Percentiles rank a stretch among this genome's conserved stretches.
phyloP scores from a whole-genome alignment of 2,797 vertebrate genomes.

The Argya squamiceps region DNA sequence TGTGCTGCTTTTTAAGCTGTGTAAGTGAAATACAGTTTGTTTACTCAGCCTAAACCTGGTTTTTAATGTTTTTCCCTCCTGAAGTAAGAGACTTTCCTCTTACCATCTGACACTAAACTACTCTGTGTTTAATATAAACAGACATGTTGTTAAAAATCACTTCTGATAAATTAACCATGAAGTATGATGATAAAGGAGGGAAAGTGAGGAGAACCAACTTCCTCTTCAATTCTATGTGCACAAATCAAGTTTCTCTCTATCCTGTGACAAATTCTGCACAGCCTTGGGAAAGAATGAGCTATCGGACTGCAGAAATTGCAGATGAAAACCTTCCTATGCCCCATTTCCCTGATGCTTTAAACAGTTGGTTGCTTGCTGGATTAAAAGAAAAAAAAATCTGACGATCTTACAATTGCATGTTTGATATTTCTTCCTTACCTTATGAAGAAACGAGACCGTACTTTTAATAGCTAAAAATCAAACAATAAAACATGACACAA shows the following conservation, averaged over 20 bases:
- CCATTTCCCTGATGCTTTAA: background rate
- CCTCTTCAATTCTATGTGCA: background rate
- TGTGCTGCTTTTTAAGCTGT: background rate
- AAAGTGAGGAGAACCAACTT: background rate
- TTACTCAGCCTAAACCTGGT: background rate
- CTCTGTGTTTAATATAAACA: background rate
- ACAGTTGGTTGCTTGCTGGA: background rate
- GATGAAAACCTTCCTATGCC: background rate
- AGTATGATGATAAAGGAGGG: background rate
- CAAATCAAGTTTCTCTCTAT: background rate
- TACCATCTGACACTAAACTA: background rate
- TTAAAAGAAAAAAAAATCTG: background rate
- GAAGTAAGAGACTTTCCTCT: background rate
- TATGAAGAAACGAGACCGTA: background rate
- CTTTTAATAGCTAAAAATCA: background rate
- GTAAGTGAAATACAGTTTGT: background rate
- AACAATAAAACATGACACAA: constrained; percentile 44
- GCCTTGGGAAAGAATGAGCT: background rate
- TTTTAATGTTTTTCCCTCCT: background rate
- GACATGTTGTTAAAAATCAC: background rate
- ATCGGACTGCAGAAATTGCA: background rate
- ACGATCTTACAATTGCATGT: constrained; percentile 18
- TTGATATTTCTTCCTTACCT: constrained; percentile 25
- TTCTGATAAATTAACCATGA: background rate
- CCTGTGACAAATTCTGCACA: background rate